Percentiles rank a stretch among this genome's conserved stretches.
phyloP scores from a whole-genome alignment of 2,113 vertebrate species.

The Vireo altiloquus region DNA sequence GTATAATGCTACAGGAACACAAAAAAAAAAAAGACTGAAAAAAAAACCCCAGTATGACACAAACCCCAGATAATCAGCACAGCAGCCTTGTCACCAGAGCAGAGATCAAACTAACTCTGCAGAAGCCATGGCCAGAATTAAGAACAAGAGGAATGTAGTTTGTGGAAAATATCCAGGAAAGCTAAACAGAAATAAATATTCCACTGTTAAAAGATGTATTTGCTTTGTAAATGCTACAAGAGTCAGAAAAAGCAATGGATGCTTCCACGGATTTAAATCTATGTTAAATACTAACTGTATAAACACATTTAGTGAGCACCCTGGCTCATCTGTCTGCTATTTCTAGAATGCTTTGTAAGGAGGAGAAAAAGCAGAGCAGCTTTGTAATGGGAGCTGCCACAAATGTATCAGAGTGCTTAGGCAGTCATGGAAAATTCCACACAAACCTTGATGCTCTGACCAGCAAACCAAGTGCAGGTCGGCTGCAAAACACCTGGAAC shows the following conservation, averaged over 20 bases:
- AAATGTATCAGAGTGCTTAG: conserved; percentile 57
- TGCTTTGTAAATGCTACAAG: conserved; percentile 36
- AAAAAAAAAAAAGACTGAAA: not conserved
- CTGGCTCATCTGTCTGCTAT: conserved; percentile 62
- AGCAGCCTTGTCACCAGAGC: not conserved
- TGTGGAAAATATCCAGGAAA: conserved; percentile 49
- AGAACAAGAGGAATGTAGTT: conserved; percentile 38
- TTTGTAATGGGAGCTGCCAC: conserved; percentile 62
- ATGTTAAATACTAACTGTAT: conserved; percentile 44
- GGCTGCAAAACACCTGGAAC: not conserved
- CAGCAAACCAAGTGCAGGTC: conserved; percentile 38
- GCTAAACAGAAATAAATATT: conserved; percentile 53
- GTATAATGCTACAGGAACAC: not conserved
- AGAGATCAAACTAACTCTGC: not conserved
- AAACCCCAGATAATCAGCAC: not conserved
- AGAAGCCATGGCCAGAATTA: not conserved
- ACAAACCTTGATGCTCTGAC: conserved; percentile 61
- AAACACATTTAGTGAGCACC: conserved; percentile 51
- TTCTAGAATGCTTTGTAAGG: conserved; percentile 71
- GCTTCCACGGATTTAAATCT: conserved; percentile 33
- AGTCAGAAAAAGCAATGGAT: not conserved
- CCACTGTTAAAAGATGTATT: not conserved
- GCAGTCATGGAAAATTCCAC: conserved; percentile 80
- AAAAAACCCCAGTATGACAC: not conserved
- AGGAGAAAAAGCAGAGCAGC: conserved; percentile 54